Evolutionary conservation across 2,888 invertebrate species (phyloP).

Genomic region (Lymantria dispar): DNA sequence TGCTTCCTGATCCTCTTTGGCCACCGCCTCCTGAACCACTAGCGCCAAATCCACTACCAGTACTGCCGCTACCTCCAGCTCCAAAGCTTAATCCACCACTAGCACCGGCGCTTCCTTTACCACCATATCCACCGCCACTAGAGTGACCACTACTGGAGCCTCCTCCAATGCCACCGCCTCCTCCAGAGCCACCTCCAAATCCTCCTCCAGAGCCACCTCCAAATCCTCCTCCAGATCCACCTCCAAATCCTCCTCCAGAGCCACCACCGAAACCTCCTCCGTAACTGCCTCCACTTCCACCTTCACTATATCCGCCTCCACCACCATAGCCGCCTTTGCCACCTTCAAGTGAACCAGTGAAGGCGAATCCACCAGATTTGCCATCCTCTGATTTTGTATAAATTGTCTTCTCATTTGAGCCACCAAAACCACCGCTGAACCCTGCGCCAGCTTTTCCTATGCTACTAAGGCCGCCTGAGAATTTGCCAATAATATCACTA

Average conservation of each 20-base stretch:
- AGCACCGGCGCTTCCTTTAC: slow-evolving; percentile 16
- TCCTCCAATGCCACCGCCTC: slow-evolving; percentile 28
- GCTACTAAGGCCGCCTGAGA: slow-evolving; percentile 43
- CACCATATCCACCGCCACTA: slow-evolving; percentile 26
- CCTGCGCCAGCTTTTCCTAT: slow-evolving; percentile 35
- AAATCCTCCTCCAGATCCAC: slow-evolving; percentile 32
- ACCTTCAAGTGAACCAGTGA: slow-evolving; percentile 58
- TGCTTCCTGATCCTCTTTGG: slow-evolving; percentile 35
- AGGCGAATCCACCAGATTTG: slow-evolving; percentile 71
- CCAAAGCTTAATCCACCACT: slow-evolving; percentile 21
- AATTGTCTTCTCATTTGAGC: slow-evolving; percentile 51
- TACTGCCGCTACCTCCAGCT: slow-evolving; percentile 9
- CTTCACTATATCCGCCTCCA: slow-evolving; percentile 55
- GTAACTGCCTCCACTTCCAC: slow-evolving; percentile 50
- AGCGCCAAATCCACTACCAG: slow-evolving; percentile 6
- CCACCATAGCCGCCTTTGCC: slow-evolving; percentile 69
- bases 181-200: slow-evolving; percentile 26
- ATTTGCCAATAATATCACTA: slow-evolving; percentile 50
- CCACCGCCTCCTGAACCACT: slow-evolving; percentile 18
- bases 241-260: slow-evolving; percentile 27
- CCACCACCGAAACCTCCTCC: slow-evolving; percentile 37
- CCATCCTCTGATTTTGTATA: slow-evolving; percentile 67
- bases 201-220: slow-evolving; percentile 30
- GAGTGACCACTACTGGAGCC: slow-evolving; percentile 14
- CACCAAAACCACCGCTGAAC: slow-evolving; percentile 32